Evolutionary conservation across 2,113 vertebrate genomes (phyloP).

Genomic region (Sturnus vulgaris): DNA sequence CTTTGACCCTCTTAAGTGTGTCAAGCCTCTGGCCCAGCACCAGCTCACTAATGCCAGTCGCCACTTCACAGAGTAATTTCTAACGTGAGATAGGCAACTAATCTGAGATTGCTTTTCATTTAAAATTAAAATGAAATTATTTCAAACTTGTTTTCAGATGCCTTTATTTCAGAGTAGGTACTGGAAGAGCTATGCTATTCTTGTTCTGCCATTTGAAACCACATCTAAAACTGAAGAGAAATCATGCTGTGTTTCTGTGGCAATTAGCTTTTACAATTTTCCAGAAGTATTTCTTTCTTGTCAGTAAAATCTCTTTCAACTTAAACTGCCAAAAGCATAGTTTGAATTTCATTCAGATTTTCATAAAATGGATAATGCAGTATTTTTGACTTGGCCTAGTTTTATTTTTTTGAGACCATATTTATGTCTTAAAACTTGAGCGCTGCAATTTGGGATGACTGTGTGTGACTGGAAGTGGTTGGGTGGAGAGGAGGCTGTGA

Average conservation of each 20-base stretch:
- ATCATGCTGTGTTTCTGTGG: neutral
- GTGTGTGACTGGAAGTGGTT: neutral
- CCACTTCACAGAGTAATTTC: neutral
- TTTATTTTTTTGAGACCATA: neutral
- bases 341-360: neutral
- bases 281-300: conserved; percentile 4
- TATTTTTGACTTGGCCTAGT: neutral
- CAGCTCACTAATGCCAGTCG: neutral
- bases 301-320: neutral
- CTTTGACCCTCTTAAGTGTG: neutral
- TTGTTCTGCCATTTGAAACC: neutral
- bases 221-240: neutral
- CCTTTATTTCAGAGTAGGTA: neutral
- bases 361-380: neutral
- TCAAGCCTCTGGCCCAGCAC: neutral
- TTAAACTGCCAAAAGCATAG: neutral
- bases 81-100: neutral
- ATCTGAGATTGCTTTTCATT: neutral
- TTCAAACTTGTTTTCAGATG: neutral
- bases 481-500: neutral
- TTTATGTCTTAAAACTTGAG: neutral
- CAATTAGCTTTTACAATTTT: conserved; percentile 23
- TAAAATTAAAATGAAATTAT: neutral
- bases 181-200: neutral
- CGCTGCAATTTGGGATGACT: neutral